phyloP scores from a whole-genome alignment of 2,113 vertebrate genomes.

The Acrocephalus arundinaceus region DNA sequence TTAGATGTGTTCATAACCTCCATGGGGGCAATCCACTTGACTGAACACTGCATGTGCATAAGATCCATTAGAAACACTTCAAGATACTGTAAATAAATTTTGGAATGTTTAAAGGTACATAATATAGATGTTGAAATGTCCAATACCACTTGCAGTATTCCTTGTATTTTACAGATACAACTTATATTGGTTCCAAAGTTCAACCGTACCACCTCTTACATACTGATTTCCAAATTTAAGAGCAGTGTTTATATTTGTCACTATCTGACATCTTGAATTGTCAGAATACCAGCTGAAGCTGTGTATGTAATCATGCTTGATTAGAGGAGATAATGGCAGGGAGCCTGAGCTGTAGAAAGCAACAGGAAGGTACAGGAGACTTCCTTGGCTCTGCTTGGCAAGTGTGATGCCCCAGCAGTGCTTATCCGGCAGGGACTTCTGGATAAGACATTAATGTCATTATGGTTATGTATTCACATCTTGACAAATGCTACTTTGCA shows the following conservation, averaged over 20 bases:
- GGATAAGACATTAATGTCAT: neutral
- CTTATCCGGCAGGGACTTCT: neutral
- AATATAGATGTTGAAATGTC: neutral
- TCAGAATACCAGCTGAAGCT: neutral
- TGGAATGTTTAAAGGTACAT: neutral
- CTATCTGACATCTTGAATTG: neutral
- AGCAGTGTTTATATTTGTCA: neutral
- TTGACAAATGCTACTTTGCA: neutral
- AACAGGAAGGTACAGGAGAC: neutral
- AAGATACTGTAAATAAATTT: neutral
- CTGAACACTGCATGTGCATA: neutral
- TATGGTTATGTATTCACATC: neutral
- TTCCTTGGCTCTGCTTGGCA: neutral
- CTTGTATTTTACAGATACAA: neutral
- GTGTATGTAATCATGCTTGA: neutral
- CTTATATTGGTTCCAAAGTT: neutral
- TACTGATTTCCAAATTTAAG: neutral
- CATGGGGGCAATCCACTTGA: neutral
- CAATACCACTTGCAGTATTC: neutral
- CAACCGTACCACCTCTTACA: neutral
- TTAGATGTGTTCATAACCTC: neutral
- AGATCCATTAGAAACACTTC: neutral
- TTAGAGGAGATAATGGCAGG: neutral
- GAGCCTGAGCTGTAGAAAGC: neutral
- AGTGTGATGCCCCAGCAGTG: neutral